These are phyloP conservation scores for Esperia sulphurella DNA, from an alignment of 2,888 invertebrate genomes.

Conservation along the genomic window DNA sequence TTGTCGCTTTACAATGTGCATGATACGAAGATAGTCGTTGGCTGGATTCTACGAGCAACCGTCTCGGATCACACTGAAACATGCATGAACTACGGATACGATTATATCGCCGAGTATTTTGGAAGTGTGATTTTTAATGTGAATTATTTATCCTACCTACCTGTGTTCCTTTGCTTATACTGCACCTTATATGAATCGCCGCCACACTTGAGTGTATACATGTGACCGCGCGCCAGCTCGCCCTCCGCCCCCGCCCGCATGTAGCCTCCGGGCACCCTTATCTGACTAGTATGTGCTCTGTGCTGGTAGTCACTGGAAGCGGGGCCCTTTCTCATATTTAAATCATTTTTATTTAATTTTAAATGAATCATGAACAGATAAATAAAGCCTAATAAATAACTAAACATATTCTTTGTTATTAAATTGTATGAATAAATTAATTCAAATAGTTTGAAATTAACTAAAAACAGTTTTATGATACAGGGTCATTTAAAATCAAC, in stretches of 20 bases:
- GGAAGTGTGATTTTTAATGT: conserved; percentile 73
- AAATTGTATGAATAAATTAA: no score
- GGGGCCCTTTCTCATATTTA: no score
- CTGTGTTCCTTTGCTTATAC: conserved; percentile 67
- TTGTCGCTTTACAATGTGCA: conserved; percentile 77
- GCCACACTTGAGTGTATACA: conserved; percentile 30
- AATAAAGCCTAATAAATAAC: no score
- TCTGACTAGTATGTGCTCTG: no score
- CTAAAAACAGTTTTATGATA: no score
- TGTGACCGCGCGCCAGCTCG: conserved; percentile 15
- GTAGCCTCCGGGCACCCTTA: no score
- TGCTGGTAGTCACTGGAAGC: no score
- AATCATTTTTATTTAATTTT: no score
- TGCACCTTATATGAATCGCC: conserved; percentile 45
- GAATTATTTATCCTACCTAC: conserved; percentile 70
- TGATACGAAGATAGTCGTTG: conserved; percentile 62
- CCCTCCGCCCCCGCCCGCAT: not conserved
- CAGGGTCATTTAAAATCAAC: no score
- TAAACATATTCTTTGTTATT: no score
- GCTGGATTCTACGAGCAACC: conserved; percentile 47
- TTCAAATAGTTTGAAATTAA: no score
- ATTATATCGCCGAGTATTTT: conserved; percentile 61
- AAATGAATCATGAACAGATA: no score
- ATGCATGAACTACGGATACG: conserved; percentile 58
- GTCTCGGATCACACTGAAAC: conserved; percentile 52